Conservation (phyloP, 2,113 vertebrate species). For the Clupea harengus region DNA sequence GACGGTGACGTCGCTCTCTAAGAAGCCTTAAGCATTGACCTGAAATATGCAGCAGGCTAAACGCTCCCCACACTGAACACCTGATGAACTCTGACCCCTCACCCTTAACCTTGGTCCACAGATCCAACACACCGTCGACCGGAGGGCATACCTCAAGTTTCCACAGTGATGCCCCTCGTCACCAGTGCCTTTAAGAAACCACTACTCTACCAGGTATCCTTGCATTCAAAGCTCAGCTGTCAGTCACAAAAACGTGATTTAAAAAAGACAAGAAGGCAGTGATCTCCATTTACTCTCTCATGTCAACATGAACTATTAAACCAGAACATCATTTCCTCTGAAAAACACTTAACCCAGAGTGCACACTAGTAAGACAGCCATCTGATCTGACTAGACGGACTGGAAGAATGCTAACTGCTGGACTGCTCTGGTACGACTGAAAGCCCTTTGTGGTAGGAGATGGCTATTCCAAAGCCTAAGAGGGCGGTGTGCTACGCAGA, state of each 20-base stretch:
- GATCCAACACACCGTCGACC: slow-evolving; percentile 18
- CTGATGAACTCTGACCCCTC: neutral
- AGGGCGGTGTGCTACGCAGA: neutral
- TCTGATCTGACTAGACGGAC: neutral
- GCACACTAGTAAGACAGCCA: neutral
- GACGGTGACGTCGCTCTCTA: neutral
- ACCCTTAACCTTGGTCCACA: slow-evolving; percentile 32
- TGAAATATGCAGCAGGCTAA: neutral
- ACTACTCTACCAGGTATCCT: neutral
- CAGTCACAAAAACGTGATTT: slow-evolving; percentile 12
- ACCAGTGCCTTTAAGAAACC: slow-evolving; percentile 18
- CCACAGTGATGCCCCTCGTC: slow-evolving; percentile 15
- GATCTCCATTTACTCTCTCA: slow-evolving; percentile 30
- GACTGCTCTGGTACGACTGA: neutral
- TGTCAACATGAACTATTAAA: neutral
- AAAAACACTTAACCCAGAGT: neutral
- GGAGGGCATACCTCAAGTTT: slow-evolving; percentile 25
- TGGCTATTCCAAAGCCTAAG: neutral
- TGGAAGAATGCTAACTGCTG: no score
- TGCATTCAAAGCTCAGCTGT: slow-evolving; percentile 32
- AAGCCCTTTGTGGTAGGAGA: neutral
- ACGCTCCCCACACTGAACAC: neutral
- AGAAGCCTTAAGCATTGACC: neutral
- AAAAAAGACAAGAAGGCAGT: slow-evolving; percentile 29
- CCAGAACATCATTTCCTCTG: neutral